phyloP scores from a whole-genome alignment of 2,888 invertebrate genomes.

The Colletes collaris region DNA sequence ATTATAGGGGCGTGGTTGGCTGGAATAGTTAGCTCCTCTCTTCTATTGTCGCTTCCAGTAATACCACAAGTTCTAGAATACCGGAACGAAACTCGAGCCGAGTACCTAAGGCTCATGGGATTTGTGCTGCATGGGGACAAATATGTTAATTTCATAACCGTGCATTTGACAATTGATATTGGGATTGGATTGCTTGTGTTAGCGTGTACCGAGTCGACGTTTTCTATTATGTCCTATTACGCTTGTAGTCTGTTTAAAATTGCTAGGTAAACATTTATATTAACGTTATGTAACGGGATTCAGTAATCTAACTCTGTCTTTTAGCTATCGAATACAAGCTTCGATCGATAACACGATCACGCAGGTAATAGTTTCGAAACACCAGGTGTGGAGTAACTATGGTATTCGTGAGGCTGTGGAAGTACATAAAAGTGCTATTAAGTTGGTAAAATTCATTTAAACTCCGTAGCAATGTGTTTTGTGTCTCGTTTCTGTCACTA shows the following conservation, averaged over 20 bases:
- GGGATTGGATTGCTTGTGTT: not conserved
- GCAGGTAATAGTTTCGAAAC: too few species aligned
- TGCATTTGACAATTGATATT: not conserved
- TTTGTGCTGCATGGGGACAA: not conserved
- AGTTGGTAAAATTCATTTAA: too few species aligned
- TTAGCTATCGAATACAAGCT: conserved; percentile 15
- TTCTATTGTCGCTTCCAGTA: not conserved
- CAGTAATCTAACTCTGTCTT: too few species aligned
- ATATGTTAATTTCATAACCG: not conserved
- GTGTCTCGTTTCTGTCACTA: too few species aligned
- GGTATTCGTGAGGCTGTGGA: too few species aligned
- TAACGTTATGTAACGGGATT: too few species aligned
- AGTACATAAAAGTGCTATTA: too few species aligned
- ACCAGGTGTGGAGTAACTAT: too few species aligned
- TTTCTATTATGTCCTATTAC: not conserved
- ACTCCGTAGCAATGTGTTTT: too few species aligned
- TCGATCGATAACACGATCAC: not conserved
- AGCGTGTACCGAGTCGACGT: not conserved
- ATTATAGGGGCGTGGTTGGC: not conserved
- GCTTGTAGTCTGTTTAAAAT: not conserved
- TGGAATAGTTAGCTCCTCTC: rapidly evolving
- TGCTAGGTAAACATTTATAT: not conserved
- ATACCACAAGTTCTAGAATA: not conserved
- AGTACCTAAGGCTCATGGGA: not conserved
- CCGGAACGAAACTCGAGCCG: not conserved